A percentile compares a stretch with the other conserved stretches of the same genome.
These are phyloP conservation scores for Helarctos malayanus DNA, from an alignment of 2,797 vertebrate species.

Conservation along the genomic window DNA sequence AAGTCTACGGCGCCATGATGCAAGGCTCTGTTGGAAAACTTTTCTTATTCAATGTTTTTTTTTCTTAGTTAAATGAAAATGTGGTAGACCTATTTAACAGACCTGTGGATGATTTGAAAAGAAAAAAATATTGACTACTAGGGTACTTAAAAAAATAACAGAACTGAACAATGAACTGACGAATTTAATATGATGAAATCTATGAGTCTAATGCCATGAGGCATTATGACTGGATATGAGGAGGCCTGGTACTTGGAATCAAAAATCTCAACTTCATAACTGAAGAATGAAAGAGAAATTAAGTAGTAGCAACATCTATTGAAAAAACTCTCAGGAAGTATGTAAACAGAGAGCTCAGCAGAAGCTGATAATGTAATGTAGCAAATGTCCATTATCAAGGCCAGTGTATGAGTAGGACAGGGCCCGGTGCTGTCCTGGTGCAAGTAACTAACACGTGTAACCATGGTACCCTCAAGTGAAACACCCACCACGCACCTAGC, in stretches of 20 bases:
- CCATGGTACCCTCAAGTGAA: background rate
- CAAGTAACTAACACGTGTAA: background rate
- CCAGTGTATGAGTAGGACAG: background rate
- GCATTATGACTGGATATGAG: background rate
- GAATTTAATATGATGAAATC: background rate
- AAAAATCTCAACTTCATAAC: background rate
- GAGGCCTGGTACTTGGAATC: background rate
- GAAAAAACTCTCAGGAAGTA: background rate
- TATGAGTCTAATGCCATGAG: background rate
- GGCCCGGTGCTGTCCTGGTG: background rate
- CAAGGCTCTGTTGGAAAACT: background rate
- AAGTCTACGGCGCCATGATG: background rate
- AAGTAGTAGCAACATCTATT: background rate
- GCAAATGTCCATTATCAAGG: background rate
- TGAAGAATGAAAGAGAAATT: slow-evolving; percentile 5
- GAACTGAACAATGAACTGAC: background rate
- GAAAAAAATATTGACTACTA: background rate
- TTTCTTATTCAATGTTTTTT: background rate
- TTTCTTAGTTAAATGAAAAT: background rate
- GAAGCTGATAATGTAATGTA: background rate
- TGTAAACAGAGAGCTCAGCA: background rate
- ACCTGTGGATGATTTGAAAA: background rate
- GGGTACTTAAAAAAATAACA: background rate
- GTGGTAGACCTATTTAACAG: background rate
- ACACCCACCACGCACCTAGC: background rate